phyloP scores from a whole-genome alignment of 2,888 invertebrate genomes.

The Coleophora deauratella region DNA sequence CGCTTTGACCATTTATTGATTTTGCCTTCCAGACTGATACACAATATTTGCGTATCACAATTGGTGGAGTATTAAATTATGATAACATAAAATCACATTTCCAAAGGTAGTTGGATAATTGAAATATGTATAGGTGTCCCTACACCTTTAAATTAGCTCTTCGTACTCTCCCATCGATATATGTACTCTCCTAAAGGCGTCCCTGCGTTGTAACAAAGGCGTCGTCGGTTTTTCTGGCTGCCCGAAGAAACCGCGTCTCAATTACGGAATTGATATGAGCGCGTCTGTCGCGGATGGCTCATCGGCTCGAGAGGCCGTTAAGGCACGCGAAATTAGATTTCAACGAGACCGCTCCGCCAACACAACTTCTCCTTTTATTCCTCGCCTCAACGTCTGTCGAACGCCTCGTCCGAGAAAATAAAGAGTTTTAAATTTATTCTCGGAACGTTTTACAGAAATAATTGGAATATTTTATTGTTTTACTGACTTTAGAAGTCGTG shows the following conservation, averaged over 20 bases:
- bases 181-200: too few species aligned
- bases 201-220: not conserved
- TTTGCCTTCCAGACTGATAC: too few species aligned
- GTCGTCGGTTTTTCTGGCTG: slow-evolving; percentile 34
- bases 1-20: too few species aligned
- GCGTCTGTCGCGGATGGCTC: slow-evolving; percentile 69
- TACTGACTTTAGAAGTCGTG: not conserved
- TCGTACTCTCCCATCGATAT: too few species aligned
- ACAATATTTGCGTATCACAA: too few species aligned
- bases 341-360: slow-evolving; percentile 63
- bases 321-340: slow-evolving; percentile 75
- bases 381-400: slow-evolving; percentile 40
- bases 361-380: slow-evolving; percentile 55
- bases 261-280: slow-evolving; percentile 71
- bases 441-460: not conserved
- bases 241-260: slow-evolving; percentile 50
- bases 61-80: too few species aligned
- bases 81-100: too few species aligned
- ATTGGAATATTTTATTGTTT: slow-evolving; percentile 1
- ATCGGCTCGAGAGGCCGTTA: slow-evolving; percentile 64
- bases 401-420: slow-evolving; percentile 10
- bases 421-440: too few species aligned
- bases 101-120: too few species aligned
- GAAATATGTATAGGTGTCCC: too few species aligned
- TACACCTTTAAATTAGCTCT: too few species aligned